Conservation (phyloP, 2,797 vertebrate genomes). For the Phataginus tetradactyla region DNA sequence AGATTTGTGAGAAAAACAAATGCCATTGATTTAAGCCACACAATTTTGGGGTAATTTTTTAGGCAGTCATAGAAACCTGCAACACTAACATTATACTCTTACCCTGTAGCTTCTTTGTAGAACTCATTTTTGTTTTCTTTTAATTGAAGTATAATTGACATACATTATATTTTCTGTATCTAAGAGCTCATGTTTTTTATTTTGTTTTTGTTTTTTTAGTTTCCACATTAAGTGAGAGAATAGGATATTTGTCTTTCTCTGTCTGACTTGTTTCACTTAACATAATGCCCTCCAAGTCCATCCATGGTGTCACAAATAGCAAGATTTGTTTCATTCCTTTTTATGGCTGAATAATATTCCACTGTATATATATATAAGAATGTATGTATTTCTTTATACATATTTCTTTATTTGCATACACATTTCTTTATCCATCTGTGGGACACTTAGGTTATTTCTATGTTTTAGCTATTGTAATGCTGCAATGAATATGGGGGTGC, state of each 20-base stretch:
- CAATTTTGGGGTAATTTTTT: not conserved
- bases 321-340: not conserved
- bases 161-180: not conserved
- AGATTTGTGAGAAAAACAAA: not conserved
- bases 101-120: not conserved
- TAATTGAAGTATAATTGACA: not conserved
- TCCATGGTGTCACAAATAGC: not conserved
- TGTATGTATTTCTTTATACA: not conserved
- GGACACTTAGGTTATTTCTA: not conserved
- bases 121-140: not conserved
- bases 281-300: not conserved
- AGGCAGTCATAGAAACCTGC: not conserved
- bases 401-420: not conserved
- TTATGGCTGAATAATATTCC: not conserved
- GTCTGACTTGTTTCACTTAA: not conserved
- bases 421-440: not conserved
- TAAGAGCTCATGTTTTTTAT: not conserved
- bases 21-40: not conserved
- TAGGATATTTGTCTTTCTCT: not conserved
- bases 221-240: not conserved
- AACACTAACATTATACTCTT: not conserved
- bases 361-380: not conserved
- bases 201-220: too few relatives aligned
- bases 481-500: not conserved
- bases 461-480: not conserved